phyloP scores from a whole-genome alignment of 2,888 invertebrate species.

The Napeogenes inachia region DNA sequence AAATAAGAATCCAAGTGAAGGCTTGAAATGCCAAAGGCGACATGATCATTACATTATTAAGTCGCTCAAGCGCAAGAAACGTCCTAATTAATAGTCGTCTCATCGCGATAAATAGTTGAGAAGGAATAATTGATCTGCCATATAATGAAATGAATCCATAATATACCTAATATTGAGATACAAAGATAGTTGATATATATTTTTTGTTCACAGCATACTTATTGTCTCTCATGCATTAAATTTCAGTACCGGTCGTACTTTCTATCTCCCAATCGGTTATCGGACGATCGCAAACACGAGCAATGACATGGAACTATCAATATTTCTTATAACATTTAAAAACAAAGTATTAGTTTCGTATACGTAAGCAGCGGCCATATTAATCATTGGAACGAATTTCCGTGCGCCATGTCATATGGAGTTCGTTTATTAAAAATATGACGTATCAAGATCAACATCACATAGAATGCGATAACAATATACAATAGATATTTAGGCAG shows the following conservation, averaged over 20 bases:
- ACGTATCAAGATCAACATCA: constrained; percentile 78
- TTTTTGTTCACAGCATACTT: constrained; percentile 59
- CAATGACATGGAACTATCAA: constrained; percentile 77
- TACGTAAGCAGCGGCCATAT: constrained; percentile 67
- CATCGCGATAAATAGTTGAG: constrained; percentile 41
- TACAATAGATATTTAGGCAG: constrained; percentile 42
- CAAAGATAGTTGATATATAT: constrained; percentile 32
- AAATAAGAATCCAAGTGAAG: constrained; percentile 61
- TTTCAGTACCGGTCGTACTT: constrained; percentile 64
- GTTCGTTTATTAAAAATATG: constrained; percentile 78
- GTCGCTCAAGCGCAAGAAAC: constrained; percentile 43
- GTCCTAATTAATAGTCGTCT: constrained; percentile 60
- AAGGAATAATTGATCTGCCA: constrained; percentile 17
- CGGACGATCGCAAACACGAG: constrained; percentile 68
- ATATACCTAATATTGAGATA: constrained; percentile 44
- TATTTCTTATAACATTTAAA: constrained; percentile 76
- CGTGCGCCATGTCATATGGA: constrained; percentile 74
- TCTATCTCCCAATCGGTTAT: constrained; percentile 70
- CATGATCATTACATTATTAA: constrained; percentile 63
- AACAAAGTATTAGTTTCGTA: constrained; percentile 73
- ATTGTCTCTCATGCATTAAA: constrained; percentile 58
- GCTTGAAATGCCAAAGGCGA: constrained; percentile 60
- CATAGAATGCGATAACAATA: constrained; percentile 60
- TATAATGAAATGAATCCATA: constrained; percentile 33
- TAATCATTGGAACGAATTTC: constrained; percentile 77